Conservation (phyloP, 1,140 invertebrate species). For the Bombus polaris region DNA sequence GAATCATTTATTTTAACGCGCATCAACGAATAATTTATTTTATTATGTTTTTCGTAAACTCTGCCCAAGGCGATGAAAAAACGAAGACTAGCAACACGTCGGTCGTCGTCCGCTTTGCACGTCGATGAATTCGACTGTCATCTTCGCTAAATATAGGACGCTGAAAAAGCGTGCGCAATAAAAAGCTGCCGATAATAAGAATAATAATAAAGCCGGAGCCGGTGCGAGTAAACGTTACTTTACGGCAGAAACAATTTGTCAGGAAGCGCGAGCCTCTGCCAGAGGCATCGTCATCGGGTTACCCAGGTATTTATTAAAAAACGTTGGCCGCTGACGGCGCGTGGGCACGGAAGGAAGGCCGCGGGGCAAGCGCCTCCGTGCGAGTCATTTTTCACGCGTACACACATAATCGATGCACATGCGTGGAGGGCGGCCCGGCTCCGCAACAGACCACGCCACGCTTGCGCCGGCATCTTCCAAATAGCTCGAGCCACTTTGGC, state of each 20-base stretch:
- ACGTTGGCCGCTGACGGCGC: too few species aligned
- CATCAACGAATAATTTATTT: too few species aligned
- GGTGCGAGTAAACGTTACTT: not conserved
- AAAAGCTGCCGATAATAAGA: not conserved
- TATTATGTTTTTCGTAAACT: fast-evolving
- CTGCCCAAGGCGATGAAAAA: too few species aligned
- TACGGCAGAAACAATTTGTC: not conserved
- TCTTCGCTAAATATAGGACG: too few species aligned
- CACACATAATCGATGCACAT: conserved; percentile 51
- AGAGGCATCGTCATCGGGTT: not conserved
- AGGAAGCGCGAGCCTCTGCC: not conserved
- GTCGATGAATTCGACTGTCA: too few species aligned
- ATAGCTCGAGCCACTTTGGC: conserved; percentile 55
- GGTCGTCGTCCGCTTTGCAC: too few species aligned
- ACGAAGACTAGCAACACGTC: too few species aligned
- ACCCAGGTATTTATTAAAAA: not conserved
- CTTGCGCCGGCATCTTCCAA: conserved; percentile 57
- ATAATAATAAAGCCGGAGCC: not conserved
- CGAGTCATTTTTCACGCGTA: conserved; percentile 14
- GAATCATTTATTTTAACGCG: too few species aligned
- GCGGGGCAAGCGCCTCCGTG: not conserved
- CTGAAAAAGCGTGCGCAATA: not conserved
- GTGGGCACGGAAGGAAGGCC: not conserved
- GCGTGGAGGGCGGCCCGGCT: conserved; percentile 19
- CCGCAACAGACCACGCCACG: conserved; percentile 10